Percentiles rank a stretch among this genome's conserved stretches.
These are phyloP conservation scores for Tenebrosternarchus preto DNA, from an alignment of 2,113 vertebrate genomes.

Conservation along the genomic window DNA sequence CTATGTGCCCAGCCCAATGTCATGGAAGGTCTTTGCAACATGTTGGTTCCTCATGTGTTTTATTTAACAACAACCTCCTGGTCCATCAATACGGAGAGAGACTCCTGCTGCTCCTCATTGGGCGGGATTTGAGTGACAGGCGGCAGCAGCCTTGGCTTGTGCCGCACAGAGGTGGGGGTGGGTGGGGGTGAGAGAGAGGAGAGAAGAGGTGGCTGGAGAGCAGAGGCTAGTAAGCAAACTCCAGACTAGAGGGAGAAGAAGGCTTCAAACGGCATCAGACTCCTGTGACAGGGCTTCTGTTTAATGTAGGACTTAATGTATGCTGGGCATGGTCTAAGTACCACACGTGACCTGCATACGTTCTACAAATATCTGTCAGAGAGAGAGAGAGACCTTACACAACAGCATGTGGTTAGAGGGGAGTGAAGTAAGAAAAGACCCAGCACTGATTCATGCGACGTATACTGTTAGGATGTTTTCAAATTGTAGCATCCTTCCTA, in stretches of 20 bases:
- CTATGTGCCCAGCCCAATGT: neutral
- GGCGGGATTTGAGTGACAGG: slow-evolving; percentile 45
- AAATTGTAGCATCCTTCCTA: neutral
- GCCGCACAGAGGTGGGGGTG: slow-evolving; percentile 16
- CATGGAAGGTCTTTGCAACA: slow-evolving; percentile 9
- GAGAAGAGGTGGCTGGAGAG: neutral
- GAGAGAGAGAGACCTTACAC: neutral
- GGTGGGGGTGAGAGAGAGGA: neutral
- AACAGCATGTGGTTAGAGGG: neutral
- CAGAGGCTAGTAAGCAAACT: slow-evolving; percentile 6
- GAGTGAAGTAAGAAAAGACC: neutral
- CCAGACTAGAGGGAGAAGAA: slow-evolving; percentile 28
- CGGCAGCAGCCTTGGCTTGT: slow-evolving; percentile 14
- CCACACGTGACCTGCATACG: slow-evolving; percentile 36
- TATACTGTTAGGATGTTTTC: slow-evolving; percentile 18
- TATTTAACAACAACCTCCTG: slow-evolving; percentile 30
- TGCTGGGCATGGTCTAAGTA: slow-evolving; percentile 42
- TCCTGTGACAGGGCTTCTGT: slow-evolving; percentile 44
- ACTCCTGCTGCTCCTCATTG: neutral
- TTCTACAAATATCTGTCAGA: slow-evolving; percentile 33
- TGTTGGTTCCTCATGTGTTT: slow-evolving; percentile 16
- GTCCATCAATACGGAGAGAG: slow-evolving; percentile 4
- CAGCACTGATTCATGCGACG: neutral
- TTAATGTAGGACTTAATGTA: slow-evolving; percentile 54
- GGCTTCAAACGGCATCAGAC: slow-evolving; percentile 45